phyloP scores from a whole-genome alignment of 1,140 invertebrate species.

The Triops cancriformis region DNA sequence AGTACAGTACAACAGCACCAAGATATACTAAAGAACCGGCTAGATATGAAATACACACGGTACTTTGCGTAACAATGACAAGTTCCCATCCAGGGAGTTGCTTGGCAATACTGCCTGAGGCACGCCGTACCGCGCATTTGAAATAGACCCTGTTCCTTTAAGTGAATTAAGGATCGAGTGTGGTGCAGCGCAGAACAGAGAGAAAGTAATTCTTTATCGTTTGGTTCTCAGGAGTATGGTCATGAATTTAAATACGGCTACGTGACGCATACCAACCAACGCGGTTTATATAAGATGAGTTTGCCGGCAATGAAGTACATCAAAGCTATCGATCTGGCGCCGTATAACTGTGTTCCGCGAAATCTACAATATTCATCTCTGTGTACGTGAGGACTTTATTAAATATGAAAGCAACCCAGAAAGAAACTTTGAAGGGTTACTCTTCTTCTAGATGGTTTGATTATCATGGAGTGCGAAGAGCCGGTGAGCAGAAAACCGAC shows the following conservation, averaged over 20 bases:
- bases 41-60: no score
- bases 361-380: constrained; percentile 61
- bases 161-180: neutral
- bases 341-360: constrained; percentile 65
- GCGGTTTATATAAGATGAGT: constrained; percentile 66
- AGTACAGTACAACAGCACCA: neutral
- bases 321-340: constrained; percentile 60
- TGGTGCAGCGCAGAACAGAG: neutral
- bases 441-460: constrained; percentile 55
- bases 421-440: constrained; percentile 12
- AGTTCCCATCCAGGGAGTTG: no score
- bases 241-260: constrained; percentile 65
- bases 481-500: constrained; percentile 52
- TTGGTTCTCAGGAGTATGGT: constrained; percentile 46
- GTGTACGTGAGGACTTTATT: constrained; percentile 48
- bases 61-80: no score
- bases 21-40: neutral
- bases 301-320: constrained; percentile 65
- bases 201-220: neutral
- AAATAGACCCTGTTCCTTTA: neutral
- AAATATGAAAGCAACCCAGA: neutral
- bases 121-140: no score
- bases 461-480: constrained; percentile 61
- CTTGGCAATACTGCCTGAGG: no score
- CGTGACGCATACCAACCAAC: constrained; percentile 63